Percentiles rank a stretch among this genome's conserved stretches.
phyloP scores from a whole-genome alignment of 2,113 vertebrate species.

The Hydrolagus affinis region DNA sequence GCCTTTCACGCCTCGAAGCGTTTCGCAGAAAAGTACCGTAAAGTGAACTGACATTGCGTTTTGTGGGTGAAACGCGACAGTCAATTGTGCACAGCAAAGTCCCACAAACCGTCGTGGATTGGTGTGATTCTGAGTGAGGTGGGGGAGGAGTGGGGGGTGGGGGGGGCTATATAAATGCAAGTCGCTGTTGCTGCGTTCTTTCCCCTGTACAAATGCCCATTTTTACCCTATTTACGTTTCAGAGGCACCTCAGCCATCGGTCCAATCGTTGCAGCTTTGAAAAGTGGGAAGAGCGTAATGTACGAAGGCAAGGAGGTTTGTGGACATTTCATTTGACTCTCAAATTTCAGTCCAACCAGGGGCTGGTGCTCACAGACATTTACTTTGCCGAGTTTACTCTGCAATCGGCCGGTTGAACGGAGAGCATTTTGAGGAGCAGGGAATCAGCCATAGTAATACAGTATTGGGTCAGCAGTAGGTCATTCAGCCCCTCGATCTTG shows the following conservation, averaged over 20 bases:
- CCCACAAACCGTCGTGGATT: not conserved
- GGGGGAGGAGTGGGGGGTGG: no score
- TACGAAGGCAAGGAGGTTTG: conserved; percentile 78
- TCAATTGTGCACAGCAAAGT: no score
- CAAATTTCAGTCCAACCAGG: not conserved
- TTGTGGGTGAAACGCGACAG: no score
- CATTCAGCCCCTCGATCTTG: no score
- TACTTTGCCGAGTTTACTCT: no score
- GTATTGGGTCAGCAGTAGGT: no score
- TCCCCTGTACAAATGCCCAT: not conserved
- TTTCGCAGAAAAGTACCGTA: no score
- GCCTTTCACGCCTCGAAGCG: no score
- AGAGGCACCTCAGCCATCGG: conserved; percentile 83
- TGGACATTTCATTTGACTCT: not conserved
- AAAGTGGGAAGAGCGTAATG: conserved; percentile 64
- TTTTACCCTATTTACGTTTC: conserved; percentile 29
- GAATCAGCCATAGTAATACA: no score
- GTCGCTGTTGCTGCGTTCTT: not conserved
- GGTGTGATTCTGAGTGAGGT: not conserved
- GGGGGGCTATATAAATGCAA: no score
- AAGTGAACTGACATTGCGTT: no score
- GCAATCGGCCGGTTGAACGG: not conserved
- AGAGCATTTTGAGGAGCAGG: no score
- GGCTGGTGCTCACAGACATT: not conserved
- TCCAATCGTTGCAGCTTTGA: conserved; percentile 72